A percentile compares a stretch with the other conserved stretches of the same genome.
Conservation (phyloP, 2,888 invertebrate species). For the Mesorhabditis sp. region DNA sequence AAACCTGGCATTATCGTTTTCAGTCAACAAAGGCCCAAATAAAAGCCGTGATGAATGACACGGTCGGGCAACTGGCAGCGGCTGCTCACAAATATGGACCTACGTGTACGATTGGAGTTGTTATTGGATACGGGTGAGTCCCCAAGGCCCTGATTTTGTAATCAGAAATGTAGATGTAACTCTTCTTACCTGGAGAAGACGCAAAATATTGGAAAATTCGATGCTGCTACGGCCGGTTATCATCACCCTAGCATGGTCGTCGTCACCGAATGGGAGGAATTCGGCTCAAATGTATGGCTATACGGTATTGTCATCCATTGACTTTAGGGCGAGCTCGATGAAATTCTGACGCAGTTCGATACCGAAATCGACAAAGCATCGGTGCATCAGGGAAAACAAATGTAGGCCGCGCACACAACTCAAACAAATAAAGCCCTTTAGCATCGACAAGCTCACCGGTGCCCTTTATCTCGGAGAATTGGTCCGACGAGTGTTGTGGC, state of each 20-base stretch:
- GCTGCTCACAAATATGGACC: slow-evolving; percentile 55
- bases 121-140: slow-evolving; percentile 56
- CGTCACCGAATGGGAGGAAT: slow-evolving; percentile 59
- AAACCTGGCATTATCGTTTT: slow-evolving; percentile 17
- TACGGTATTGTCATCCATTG: background rate
- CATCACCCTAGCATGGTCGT: slow-evolving; percentile 55
- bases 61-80: slow-evolving; percentile 58
- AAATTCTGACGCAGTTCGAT: slow-evolving; percentile 56
- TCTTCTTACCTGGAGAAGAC: slow-evolving; percentile 57
- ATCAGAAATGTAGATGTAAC: slow-evolving; percentile 48
- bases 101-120: slow-evolving; percentile 56
- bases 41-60: slow-evolving; percentile 59
- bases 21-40: slow-evolving; percentile 55
- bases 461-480: slow-evolving; percentile 58
- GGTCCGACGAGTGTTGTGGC: slow-evolving; percentile 53
- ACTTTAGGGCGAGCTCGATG: slow-evolving; percentile 50
- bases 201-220: slow-evolving; percentile 53
- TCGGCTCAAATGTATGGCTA: slow-evolving; percentile 44
- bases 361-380: slow-evolving; percentile 52
- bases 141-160: background rate
- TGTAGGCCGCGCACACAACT: slow-evolving; percentile 37
- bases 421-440: slow-evolving; percentile 25
- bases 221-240: slow-evolving; percentile 46
- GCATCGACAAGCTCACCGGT: slow-evolving; percentile 58
- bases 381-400: slow-evolving; percentile 57